Base-by-base conservation (phyloP, 2,888 invertebrate genomes). In the Epistrophe grossulariae region DNA sequence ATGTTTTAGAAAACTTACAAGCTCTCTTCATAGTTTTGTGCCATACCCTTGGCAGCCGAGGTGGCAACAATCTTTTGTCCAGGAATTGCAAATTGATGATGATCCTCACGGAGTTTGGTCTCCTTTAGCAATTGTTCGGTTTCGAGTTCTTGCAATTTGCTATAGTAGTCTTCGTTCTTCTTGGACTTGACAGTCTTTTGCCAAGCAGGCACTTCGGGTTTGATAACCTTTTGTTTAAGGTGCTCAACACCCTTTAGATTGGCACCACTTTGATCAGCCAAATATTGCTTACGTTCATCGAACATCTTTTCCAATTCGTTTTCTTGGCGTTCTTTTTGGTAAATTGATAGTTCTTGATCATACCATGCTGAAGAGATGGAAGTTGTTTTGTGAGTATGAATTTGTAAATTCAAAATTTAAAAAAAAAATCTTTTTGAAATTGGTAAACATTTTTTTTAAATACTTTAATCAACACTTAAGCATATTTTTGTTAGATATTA, bases 291-390 rank as follows among this genome's bases (percentile, higher is more conserved):
- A 89, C 97, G 95, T 92, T 98, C 98, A 91, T 97, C 97, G 92
- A 98, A 98, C 64, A 97, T 95, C 92, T 96, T 96, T 92, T 97
- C 97, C 90, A 98, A 94, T 93, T 98, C 98, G 76, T 96, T 97
- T 90, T 96, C 97, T 89, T 91, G 90, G 89, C 97, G 96, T 90
- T 96, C 96, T 92, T 95, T 94, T 93, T 98, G 98, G 93, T 97
- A 98, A 92, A 95, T 95, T 89, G 96, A 94, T 92, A 97, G 95
- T 92, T 97, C 98, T 91, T 95, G 95, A 94, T 98, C 98, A 94
- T 98, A 98, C 98, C 98, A 98, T 90, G 98, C 98, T 97, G 93
- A 89, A 91, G 89, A 91, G 48, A 90, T 89, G 89, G 79, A 40
- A 91, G 90, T 68, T 89, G 88, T 85, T 72, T 88, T 76, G 83